Evolutionary conservation across 2,888 invertebrate species (phyloP).

Genomic region (Lordiphosa andalusiaca): DNA sequence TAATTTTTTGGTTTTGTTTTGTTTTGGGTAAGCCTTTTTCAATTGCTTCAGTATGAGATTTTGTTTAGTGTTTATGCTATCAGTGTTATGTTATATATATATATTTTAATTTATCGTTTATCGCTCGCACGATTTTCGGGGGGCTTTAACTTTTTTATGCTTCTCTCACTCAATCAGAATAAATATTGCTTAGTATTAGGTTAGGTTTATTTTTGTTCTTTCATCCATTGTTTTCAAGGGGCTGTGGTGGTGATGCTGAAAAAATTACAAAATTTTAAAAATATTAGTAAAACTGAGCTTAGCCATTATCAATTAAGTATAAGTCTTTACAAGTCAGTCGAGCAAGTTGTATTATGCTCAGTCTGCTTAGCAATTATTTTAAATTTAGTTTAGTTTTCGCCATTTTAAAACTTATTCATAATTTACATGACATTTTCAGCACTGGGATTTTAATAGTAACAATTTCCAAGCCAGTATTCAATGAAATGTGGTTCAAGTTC

Average conservation of each 20-base stretch:
- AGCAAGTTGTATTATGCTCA: no score
- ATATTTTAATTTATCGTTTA: slow-evolving; percentile 9
- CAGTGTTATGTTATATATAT: slow-evolving; percentile 1
- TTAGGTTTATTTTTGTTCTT: slow-evolving; percentile 34
- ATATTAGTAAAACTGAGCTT: background rate
- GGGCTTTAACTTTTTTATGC: slow-evolving; percentile 26
- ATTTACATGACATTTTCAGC: no score
- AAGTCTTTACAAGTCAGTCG: no score
- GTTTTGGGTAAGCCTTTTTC: slow-evolving; percentile 35
- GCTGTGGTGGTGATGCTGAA: slow-evolving; percentile 27
- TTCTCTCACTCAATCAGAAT: slow-evolving; percentile 65
- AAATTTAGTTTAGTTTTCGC: no score
- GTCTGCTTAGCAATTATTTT: no score
- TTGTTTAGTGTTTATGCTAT: slow-evolving; percentile 9
- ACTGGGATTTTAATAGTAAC: no score
- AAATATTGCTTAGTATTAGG: slow-evolving; percentile 66
- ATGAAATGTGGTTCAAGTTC: no score
- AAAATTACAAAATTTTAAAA: background rate
- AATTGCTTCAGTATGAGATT: slow-evolving; percentile 53
- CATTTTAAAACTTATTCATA: no score
- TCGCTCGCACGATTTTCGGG: slow-evolving; percentile 29
- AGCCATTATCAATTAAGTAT: no score
- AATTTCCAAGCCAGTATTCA: no score
- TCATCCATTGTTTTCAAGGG: background rate
- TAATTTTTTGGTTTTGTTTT: slow-evolving; percentile 20